Evolutionary conservation across 2,888 invertebrate genomes (phyloP).

Genomic region (Heterodera filipjevi): DNA sequence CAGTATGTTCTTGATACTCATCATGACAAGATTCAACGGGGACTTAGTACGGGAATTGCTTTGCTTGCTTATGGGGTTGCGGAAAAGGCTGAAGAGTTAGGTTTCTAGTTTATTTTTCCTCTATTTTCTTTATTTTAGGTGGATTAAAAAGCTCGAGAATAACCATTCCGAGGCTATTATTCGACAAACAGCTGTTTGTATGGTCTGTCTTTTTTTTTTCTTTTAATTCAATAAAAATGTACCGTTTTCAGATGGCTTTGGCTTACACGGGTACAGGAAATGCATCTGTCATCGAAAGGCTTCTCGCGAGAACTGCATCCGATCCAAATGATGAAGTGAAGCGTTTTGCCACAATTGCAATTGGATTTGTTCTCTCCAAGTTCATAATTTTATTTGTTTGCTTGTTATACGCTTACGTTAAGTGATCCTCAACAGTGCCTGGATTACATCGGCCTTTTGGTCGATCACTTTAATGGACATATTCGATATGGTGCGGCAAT

Average conservation of each 20-base stretch:
- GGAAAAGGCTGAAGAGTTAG: constrained; percentile 84
- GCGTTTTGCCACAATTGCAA: constrained; percentile 94
- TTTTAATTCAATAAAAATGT: too few relatives aligned
- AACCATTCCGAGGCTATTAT: constrained; percentile 60
- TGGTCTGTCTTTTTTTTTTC: constrained; percentile 66
- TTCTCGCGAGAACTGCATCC: constrained; percentile 82
- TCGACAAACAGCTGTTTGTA: constrained; percentile 89
- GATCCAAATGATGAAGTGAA: constrained; percentile 99
- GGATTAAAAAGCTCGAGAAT: constrained; percentile 78
- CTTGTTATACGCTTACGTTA: constrained; percentile 52
- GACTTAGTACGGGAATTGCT: constrained; percentile 88
- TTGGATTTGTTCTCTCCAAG: constrained; percentile 94
- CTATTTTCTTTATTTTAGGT: constrained; percentile 61
- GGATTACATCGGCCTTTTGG: constrained; percentile 90
- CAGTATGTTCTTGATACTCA: constrained; percentile 87
- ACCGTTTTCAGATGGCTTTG: constrained; percentile 73
- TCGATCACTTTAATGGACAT: constrained; percentile 98
- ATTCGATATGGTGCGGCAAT: constrained; percentile 98
- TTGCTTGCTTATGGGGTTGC: constrained; percentile 75
- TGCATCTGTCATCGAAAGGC: constrained; percentile 89
- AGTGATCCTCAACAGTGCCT: constrained; percentile 91
- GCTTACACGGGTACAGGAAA: constrained; percentile 86
- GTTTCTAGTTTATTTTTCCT: neutral
- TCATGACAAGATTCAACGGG: constrained; percentile 96
- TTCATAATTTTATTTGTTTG: constrained; percentile 50